Evolutionary conservation across 2,113 vertebrate genomes (phyloP).

Genomic region (Syngnathus floridae): DNA sequence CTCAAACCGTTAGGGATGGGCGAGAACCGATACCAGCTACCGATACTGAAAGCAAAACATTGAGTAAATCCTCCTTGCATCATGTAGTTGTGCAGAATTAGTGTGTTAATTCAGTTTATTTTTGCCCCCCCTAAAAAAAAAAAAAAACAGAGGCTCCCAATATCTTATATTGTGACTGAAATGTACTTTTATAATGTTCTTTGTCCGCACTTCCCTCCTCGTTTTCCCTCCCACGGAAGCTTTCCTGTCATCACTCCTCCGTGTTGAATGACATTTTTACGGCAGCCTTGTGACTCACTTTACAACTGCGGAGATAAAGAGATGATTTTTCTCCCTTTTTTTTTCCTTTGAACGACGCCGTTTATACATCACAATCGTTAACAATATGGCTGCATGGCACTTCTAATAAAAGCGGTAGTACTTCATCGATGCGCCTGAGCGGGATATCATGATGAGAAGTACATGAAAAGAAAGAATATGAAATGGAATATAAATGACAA

Average conservation of each 20-base stretch:
- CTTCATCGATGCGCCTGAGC: slow-evolving; percentile 15
- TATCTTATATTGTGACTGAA: not conserved
- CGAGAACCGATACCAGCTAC: no score
- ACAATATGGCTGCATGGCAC: slow-evolving; percentile 16
- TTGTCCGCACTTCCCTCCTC: not conserved
- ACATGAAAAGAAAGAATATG: slow-evolving; percentile 9
- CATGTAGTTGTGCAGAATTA: no score
- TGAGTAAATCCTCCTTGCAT: no score
- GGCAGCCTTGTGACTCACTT: slow-evolving; percentile 17
- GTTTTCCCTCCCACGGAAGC: slow-evolving; percentile 9
- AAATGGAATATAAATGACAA: slow-evolving; percentile 15
- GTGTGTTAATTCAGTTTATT: no score
- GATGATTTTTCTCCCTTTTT: not conserved
- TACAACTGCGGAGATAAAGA: slow-evolving; percentile 12
- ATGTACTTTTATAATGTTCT: not conserved
- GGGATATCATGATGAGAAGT: slow-evolving; percentile 5
- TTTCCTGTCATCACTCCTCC: slow-evolving; percentile 17
- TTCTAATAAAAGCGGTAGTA: slow-evolving; percentile 18
- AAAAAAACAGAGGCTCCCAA: not conserved
- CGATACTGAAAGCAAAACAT: not conserved
- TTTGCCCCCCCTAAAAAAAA: not conserved
- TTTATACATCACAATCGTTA: slow-evolving; percentile 22
- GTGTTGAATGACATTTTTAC: slow-evolving; percentile 18
- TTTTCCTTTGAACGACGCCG: slow-evolving; percentile 10
- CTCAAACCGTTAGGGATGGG: not conserved